These are phyloP conservation scores for Marmota monax DNA, from an alignment of 2,113 vertebrate species.

Conservation along the genomic window DNA sequence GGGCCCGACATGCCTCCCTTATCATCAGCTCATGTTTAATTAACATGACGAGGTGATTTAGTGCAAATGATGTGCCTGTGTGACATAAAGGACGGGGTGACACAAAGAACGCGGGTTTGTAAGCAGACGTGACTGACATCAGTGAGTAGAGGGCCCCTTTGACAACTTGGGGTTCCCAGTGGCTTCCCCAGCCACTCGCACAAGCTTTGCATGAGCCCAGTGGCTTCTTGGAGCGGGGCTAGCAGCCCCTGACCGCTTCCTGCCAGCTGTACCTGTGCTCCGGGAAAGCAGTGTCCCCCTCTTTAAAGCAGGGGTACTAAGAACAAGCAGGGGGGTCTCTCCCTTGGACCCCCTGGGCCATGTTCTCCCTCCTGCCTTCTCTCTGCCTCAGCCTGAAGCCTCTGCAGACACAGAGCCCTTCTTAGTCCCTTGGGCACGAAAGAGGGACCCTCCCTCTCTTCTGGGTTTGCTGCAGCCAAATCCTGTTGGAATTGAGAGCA, in stretches of 20 bases:
- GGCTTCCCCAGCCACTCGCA: not conserved
- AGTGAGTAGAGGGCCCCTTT: too few relatives aligned
- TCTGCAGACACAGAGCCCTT: not conserved
- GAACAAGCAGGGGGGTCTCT: too few relatives aligned
- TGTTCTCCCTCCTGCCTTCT: not conserved
- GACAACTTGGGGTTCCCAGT: not conserved
- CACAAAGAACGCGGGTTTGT: not conserved
- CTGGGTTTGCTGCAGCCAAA: not conserved
- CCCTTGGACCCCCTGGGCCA: not conserved
- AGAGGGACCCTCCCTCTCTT: not conserved
- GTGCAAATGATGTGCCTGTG: not conserved
- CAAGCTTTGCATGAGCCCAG: not conserved
- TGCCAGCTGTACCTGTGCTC: not conserved
- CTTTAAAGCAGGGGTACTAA: not conserved
- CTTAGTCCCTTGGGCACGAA: not conserved
- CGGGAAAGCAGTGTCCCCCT: not conserved
- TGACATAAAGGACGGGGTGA: not conserved
- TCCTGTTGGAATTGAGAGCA: not conserved
- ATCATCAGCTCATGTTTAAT: not conserved
- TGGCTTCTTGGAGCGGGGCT: not conserved
- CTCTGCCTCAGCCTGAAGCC: rapidly evolving
- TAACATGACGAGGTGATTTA: not conserved
- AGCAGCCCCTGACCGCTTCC: not conserved
- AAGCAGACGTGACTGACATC: not conserved
- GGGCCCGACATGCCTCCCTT: not conserved